These are phyloP conservation scores for Nothocercus nigrocapillus DNA, from an alignment of 2,113 vertebrate genomes.

Conservation along the genomic window DNA sequence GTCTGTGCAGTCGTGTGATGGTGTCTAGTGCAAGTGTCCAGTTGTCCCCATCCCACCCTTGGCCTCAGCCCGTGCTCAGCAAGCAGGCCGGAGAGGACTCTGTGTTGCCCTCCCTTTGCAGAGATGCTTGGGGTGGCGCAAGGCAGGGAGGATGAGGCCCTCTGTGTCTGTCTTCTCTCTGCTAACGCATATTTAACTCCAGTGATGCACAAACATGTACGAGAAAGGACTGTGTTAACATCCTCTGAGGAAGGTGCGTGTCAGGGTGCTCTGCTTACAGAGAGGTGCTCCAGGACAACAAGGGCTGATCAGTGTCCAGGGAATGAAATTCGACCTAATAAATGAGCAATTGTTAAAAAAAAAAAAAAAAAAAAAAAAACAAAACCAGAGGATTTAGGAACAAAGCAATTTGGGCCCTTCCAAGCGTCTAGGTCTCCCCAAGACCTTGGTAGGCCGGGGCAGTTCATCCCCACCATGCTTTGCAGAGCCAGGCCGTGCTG, in stretches of 20 bases:
- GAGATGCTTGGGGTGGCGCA: not conserved
- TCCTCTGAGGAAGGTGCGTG: not conserved
- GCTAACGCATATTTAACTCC: not conserved
- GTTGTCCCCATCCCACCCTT: not conserved
- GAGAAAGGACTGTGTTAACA: not conserved
- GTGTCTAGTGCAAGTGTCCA: not conserved
- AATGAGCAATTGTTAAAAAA: not conserved
- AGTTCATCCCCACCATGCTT: accelerated
- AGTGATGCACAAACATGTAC: not conserved
- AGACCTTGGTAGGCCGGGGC: not conserved
- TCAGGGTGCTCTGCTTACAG: accelerated
- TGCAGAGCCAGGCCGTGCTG: not conserved
- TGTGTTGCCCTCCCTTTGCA: not conserved
- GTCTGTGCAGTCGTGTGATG: not conserved
- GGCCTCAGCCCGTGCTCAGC: not conserved
- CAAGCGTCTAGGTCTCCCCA: not conserved
- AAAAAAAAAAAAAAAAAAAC: not conserved
- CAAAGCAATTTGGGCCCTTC: not conserved
- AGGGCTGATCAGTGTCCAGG: not conserved
- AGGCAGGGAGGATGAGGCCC: not conserved
- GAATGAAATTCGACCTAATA: not conserved
- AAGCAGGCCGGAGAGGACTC: not conserved
- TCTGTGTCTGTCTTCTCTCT: not conserved
- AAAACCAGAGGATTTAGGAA: not conserved
- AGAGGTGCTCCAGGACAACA: not conserved